phyloP scores from a whole-genome alignment of 2,113 vertebrate species.

The Mohoua ochrocephala region DNA sequence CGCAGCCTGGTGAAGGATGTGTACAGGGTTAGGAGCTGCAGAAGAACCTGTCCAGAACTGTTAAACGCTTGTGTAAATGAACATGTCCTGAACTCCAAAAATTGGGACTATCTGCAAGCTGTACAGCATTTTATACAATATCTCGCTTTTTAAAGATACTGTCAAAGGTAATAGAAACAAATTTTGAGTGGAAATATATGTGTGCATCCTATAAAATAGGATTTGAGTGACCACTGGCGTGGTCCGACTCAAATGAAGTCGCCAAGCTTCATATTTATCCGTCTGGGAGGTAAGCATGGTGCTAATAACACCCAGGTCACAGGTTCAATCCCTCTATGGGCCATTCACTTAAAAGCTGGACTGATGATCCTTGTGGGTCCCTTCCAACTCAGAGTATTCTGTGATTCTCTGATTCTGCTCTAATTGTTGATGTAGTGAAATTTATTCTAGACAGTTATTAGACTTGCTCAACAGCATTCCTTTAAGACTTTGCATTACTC shows the following conservation, averaged over 20 bases:
- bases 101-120: background rate
- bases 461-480: background rate
- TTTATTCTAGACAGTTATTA: background rate
- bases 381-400: background rate
- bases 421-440: background rate
- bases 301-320: background rate
- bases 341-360: background rate
- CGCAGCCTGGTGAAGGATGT: rapidly evolving
- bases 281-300: background rate
- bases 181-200: background rate
- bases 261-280: background rate
- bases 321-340: background rate
- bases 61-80: background rate
- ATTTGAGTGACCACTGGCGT: background rate
- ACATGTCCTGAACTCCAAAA: background rate
- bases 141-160: background rate
- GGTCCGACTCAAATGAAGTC: background rate
- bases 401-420: background rate
- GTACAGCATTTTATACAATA: background rate
- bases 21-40: background rate
- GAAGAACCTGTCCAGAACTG: background rate
- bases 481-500: background rate
- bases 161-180: background rate
- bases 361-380: background rate
- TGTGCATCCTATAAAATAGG: background rate